These are phyloP conservation scores for Salarias fasciatus DNA, from an alignment of 2,797 vertebrate species.

Conservation along the genomic window DNA sequence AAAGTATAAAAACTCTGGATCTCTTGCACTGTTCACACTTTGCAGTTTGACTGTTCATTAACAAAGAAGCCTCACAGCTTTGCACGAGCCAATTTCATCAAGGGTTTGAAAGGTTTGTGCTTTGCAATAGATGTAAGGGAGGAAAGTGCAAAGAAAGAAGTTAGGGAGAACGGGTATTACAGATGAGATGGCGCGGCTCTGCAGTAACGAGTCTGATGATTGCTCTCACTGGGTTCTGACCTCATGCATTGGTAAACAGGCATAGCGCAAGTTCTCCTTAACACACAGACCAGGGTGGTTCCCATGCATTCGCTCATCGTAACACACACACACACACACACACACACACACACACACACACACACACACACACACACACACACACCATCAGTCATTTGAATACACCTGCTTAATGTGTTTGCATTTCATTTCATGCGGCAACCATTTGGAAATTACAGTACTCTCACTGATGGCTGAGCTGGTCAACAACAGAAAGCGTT, in stretches of 20 bases:
- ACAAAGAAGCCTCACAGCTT: constrained; percentile 7
- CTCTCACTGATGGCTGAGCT: constrained; percentile 30
- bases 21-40: background rate
- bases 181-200: constrained; percentile 25
- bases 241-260: constrained; percentile 63
- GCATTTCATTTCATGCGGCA: constrained; percentile 40
- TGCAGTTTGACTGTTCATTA: constrained; percentile 1
- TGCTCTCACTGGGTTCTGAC: constrained; percentile 49
- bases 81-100: background rate
- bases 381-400: constrained; percentile 36
- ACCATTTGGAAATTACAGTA: constrained; percentile 51
- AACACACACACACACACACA: constrained; percentile 8
- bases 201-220: constrained; percentile 46
- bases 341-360: background rate
- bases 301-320: constrained; percentile 18
- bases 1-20: too few species aligned
- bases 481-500: constrained; percentile 30
- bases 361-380: background rate
- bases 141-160: background rate
- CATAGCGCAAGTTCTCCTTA: constrained; percentile 10
- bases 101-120: background rate
- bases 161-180: background rate
- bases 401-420: constrained; percentile 47
- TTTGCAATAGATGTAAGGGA: background rate
- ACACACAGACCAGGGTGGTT: constrained; percentile 32